Percentiles rank a stretch among this genome's conserved stretches.
phyloP scores from a whole-genome alignment of 2,888 invertebrate species.

The Catocala fraxini region DNA sequence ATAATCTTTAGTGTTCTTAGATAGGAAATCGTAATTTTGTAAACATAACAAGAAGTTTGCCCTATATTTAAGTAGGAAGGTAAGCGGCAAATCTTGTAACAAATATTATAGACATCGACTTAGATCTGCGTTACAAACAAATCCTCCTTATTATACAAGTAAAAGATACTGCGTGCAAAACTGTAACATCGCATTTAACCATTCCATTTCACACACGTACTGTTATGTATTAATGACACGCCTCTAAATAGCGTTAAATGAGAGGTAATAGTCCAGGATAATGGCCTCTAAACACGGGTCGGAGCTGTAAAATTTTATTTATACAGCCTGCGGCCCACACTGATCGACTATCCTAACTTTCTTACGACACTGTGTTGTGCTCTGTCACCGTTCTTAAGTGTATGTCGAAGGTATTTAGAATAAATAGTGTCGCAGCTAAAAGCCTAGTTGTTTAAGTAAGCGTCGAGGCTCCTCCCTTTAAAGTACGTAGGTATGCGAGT shows the following conservation, averaged over 20 bases:
- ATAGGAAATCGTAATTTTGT: no score
- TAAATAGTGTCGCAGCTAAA: constrained; percentile 11
- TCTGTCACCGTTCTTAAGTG: constrained; percentile 21
- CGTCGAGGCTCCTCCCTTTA: neutral
- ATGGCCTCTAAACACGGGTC: constrained; percentile 55
- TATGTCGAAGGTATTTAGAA: constrained; percentile 9
- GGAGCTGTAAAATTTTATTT: constrained; percentile 60
- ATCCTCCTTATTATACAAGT: neutral
- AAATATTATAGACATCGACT: no score
- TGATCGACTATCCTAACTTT: constrained; percentile 39
- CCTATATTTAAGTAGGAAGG: no score
- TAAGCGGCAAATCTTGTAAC: no score
- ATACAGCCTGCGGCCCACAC: constrained; percentile 56
- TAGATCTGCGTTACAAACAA: neutral
- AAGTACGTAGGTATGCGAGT: neutral
- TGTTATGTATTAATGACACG: constrained; percentile 45
- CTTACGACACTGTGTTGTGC: constrained; percentile 35
- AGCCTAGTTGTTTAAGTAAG: constrained; percentile 8
- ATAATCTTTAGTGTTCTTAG: no score
- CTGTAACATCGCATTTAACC: constrained; percentile 18
- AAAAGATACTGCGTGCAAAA: constrained; percentile 14
- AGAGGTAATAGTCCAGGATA: constrained; percentile 55
- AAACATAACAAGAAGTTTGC: no score
- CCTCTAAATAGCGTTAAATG: constrained; percentile 57
- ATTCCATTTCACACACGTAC: constrained; percentile 24